phyloP scores from a whole-genome alignment of 1,140 invertebrate species.

The Penaeus indicus region DNA sequence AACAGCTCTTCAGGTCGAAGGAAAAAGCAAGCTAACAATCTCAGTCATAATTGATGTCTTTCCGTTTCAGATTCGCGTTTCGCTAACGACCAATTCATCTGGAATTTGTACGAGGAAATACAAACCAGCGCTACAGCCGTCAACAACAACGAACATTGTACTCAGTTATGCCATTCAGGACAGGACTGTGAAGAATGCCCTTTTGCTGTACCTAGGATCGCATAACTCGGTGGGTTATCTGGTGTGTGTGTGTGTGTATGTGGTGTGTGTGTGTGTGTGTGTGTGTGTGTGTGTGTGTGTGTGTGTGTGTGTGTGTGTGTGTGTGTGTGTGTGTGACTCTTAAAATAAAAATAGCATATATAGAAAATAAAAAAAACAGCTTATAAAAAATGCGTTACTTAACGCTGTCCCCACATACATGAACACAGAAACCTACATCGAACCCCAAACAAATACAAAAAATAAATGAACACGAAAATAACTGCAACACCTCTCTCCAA shows the following conservation, averaged over 20 bases:
- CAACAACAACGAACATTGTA: conserved; percentile 79
- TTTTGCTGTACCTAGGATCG: conserved; percentile 79
- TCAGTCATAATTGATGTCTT: background rate
- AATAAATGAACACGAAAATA: conserved; percentile 38
- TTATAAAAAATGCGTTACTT: too few species aligned
- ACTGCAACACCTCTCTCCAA: background rate
- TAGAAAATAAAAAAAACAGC: background rate
- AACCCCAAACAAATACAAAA: too few species aligned
- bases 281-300: background rate
- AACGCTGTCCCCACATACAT: background rate
- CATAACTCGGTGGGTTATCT: conserved; percentile 72
- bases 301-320: background rate
- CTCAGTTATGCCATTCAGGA: conserved; percentile 76
- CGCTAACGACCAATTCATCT: conserved; percentile 74
- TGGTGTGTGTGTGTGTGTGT: background rate
- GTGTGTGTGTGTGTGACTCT: background rate
- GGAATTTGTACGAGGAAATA: conserved; percentile 82
- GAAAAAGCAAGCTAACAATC: too few species aligned
- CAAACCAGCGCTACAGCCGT: conserved; percentile 75
- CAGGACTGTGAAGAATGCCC: conserved; percentile 74
- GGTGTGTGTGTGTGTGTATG: background rate
- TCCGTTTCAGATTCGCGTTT: conserved; percentile 81
- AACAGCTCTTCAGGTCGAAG: too few species aligned
- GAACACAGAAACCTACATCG: too few species aligned
- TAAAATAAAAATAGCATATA: too few species aligned